Percentiles rank a stretch among this genome's conserved stretches.
phyloP scores from a whole-genome alignment of 2,888 invertebrate genomes.

The Drosophila falleni region DNA sequence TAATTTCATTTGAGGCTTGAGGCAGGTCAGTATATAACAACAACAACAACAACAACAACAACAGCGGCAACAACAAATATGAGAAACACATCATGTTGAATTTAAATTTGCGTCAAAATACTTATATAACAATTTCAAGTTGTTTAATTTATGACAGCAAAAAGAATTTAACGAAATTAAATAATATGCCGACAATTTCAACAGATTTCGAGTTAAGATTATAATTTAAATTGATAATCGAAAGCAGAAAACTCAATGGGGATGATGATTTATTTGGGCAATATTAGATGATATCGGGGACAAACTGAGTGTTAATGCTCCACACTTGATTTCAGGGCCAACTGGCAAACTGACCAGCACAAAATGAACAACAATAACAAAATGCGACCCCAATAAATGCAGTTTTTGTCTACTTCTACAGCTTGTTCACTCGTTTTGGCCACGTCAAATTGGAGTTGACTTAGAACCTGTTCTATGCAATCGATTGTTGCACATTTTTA shows the following conservation, averaged over 20 bases:
- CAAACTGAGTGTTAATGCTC: constrained; percentile 19
- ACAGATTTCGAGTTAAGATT: constrained; percentile 4
- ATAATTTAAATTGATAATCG: constrained; percentile 17
- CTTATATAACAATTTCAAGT: constrained; percentile 60
- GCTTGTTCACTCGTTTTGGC: constrained; percentile 45
- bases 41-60: constrained; percentile 29
- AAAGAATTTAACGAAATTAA: constrained; percentile 46
- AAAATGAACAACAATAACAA: constrained; percentile 14
- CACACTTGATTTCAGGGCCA: constrained; percentile 51
- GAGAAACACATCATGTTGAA: constrained; percentile 25
- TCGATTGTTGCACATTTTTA: constrained; percentile 51
- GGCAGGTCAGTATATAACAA: constrained; percentile 62
- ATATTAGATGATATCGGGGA: not conserved
- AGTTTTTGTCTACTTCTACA: constrained; percentile 17
- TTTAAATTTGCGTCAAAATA: constrained; percentile 14
- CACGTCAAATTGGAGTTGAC: constrained; percentile 27
- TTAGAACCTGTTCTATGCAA: constrained; percentile 62
- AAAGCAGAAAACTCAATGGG: constrained; percentile 3
- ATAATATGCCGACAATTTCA: constrained; percentile 18
- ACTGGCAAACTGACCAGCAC: constrained; percentile 29
- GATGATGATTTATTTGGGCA: not conserved
- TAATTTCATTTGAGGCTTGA: constrained; percentile 58
- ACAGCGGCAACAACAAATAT: constrained; percentile 21
- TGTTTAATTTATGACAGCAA: constrained; percentile 60
- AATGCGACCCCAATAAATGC: constrained; percentile 65